A percentile compares a stretch with the other conserved stretches of the same genome.
These are phyloP conservation scores for Psammodynastes pulverulentus DNA, from an alignment of 2,113 vertebrate species.

Conservation along the genomic window DNA sequence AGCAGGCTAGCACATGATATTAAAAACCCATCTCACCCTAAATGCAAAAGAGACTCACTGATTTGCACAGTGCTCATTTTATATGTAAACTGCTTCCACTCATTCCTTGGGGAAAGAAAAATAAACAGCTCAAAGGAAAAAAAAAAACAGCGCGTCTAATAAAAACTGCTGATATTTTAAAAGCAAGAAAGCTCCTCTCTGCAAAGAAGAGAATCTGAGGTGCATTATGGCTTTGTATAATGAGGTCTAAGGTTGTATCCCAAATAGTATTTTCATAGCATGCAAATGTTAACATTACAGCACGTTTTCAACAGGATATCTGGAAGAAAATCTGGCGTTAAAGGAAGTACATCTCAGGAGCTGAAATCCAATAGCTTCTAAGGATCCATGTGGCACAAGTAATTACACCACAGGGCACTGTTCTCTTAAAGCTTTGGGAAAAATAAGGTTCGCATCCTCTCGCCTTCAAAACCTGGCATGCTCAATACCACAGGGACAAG, in stretches of 20 bases:
- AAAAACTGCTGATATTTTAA: background rate
- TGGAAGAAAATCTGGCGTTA: background rate
- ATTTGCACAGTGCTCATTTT: background rate
- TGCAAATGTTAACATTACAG: background rate
- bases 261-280: background rate
- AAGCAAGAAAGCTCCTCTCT: background rate
- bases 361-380: background rate
- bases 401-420: background rate
- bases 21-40: background rate
- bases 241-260: background rate
- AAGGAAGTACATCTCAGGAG: background rate
- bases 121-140: background rate
- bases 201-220: background rate
- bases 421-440: background rate
- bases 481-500: background rate
- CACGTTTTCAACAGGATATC: background rate
- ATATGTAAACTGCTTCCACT: background rate
- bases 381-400: background rate
- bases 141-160: background rate
- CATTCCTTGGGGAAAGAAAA: background rate
- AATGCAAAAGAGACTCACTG: slow-evolving; percentile 5
- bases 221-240: background rate
- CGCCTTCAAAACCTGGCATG: background rate
- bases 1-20: background rate
- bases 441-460: background rate